Evolutionary conservation across 53 echinoderm and acorn worm genomes (phyloP).

Genomic region (Stichopus horrens): DNA sequence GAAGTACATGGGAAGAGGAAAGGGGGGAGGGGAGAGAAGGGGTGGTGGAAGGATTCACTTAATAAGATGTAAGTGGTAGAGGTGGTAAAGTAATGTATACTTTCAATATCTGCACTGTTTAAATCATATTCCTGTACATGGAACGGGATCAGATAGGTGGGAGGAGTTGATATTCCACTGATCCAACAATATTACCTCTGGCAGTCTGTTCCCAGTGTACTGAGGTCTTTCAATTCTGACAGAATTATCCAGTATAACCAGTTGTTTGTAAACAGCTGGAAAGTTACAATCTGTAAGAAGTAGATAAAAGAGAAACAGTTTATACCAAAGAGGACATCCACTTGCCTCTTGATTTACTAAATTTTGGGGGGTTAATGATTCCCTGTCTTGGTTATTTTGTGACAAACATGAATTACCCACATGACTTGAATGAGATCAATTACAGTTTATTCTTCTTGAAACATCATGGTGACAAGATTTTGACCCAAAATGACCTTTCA

Average conservation of each 20-base stretch:
- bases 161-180: no score
- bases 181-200: slow-evolving; percentile 58
- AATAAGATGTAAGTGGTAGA: background rate
- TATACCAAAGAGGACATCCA: background rate
- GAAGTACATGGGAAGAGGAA: background rate
- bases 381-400: background rate
- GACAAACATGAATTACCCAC: no score
- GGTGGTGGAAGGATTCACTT: background rate
- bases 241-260: slow-evolving; percentile 74
- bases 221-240: slow-evolving; percentile 79
- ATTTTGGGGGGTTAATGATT: background rate
- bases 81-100: background rate
- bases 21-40: no score
- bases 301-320: background rate
- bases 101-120: background rate
- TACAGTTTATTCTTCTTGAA: no score
- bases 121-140: no score
- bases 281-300: background rate
- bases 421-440: no score
- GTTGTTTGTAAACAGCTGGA: slow-evolving; percentile 76
- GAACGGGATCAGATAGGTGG: no score
- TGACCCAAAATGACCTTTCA: no score
- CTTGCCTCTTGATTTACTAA: background rate
- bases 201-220: slow-evolving; percentile 71
- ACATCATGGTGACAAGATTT: no score